phyloP scores from a whole-genome alignment of 2,113 vertebrate species.

The Colius striatus region DNA sequence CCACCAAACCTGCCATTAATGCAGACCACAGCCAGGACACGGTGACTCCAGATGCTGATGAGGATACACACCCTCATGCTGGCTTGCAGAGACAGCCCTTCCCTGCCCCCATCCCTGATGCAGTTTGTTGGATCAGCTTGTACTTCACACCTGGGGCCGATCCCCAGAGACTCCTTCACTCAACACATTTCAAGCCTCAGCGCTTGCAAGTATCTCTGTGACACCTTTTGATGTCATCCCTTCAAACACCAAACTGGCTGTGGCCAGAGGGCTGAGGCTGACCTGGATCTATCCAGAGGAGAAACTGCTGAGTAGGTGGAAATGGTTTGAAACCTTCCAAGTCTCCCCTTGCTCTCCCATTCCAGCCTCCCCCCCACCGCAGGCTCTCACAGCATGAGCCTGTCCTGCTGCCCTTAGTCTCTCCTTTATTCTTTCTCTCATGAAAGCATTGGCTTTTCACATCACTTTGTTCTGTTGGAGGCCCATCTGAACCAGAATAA shows the following conservation, averaged over 20 bases:
- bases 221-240: background rate
- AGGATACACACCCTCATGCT: background rate
- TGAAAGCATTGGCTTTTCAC: background rate
- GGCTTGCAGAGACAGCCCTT: background rate
- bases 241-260: background rate
- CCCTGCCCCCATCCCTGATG: background rate
- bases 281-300: constrained; percentile 1
- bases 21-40: background rate
- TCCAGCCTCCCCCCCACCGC: background rate
- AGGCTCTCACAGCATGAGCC: background rate
- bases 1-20: too few species aligned
- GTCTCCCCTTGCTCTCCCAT: rapidly evolving
- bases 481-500: background rate
- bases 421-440: background rate
- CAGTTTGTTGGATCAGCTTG: background rate
- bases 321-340: background rate
- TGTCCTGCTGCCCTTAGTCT: background rate
- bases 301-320: background rate
- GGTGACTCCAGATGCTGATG: background rate
- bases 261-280: background rate
- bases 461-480: background rate
- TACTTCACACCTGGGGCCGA: background rate
- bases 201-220: background rate
- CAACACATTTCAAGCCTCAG: background rate
- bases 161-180: background rate